These are phyloP conservation scores for Sebastes kiyomatsui DNA, from an alignment of 2,797 vertebrate genomes.

Conservation along the genomic window DNA sequence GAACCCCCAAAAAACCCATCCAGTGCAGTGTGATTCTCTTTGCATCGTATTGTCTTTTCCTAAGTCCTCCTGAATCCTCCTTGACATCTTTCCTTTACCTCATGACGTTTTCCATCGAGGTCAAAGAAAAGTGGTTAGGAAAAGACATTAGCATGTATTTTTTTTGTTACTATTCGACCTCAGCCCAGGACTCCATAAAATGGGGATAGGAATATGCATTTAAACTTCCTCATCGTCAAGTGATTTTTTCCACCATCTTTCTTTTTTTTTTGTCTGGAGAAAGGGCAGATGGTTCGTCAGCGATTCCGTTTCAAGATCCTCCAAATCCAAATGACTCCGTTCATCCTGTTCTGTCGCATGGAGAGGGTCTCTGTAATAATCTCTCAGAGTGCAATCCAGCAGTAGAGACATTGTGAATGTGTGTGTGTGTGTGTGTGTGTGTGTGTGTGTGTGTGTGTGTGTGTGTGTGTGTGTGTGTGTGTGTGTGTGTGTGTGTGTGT, in stretches of 20 bases:
- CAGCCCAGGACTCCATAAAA: background rate
- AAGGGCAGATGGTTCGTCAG: background rate
- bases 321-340: slow-evolving; percentile 3
- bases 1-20: too few species aligned
- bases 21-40: too few species aligned
- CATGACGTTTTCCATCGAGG: background rate
- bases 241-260: background rate
- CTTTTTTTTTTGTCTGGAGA: background rate
- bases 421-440: slow-evolving; percentile 19
- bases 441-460: slow-evolving; percentile 1
- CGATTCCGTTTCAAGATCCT: slow-evolving; percentile 31
- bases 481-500: slow-evolving; percentile 15
- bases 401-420: slow-evolving; percentile 8
- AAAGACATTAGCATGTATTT: too few species aligned
- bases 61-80: too few species aligned
- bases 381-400: slow-evolving; percentile 12
- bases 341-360: slow-evolving; percentile 7
- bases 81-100: too few species aligned
- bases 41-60: too few species aligned
- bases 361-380: slow-evolving; percentile 6
- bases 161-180: background rate
- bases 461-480: slow-evolving; percentile 18
- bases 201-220: background rate
- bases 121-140: background rate
- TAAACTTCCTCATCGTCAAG: background rate